Evolutionary conservation across 2,888 invertebrate species (phyloP).

Genomic region (Erebia palarica): DNA sequence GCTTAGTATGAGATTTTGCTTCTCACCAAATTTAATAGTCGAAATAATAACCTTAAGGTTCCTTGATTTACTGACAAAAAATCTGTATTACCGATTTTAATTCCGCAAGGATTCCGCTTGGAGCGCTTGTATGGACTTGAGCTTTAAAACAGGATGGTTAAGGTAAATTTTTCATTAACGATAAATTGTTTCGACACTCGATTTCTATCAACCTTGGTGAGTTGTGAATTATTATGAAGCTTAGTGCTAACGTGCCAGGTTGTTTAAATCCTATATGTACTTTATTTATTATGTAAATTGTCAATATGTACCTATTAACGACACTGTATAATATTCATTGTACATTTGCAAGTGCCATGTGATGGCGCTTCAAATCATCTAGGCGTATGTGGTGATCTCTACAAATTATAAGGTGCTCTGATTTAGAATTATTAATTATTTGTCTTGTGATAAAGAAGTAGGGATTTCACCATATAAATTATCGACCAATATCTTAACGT

Average conservation of each 20-base stretch:
- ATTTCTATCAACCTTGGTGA: too few relatives aligned
- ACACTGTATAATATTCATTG: constrained; percentile 73
- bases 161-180: too few relatives aligned
- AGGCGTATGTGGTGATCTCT: constrained; percentile 77
- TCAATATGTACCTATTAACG: constrained; percentile 72
- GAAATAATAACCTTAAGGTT: too few relatives aligned
- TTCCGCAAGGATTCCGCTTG: too few relatives aligned
- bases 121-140: too few relatives aligned
- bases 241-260: constrained; percentile 62
- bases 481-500: constrained; percentile 75
- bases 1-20: too few relatives aligned
- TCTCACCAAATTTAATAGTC: too few relatives aligned
- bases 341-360: constrained; percentile 70
- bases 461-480: constrained; percentile 61
- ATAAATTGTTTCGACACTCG: too few relatives aligned
- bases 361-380: constrained; percentile 70
- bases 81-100: too few relatives aligned
- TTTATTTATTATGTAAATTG: constrained; percentile 65
- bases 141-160: too few relatives aligned
- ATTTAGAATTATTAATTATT: constrained; percentile 76
- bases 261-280: constrained; percentile 54
- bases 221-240: too few relatives aligned
- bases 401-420: constrained; percentile 83
- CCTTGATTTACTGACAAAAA: too few relatives aligned
- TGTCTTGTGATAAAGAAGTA: constrained; percentile 76